phyloP scores from a whole-genome alignment of 2,797 vertebrate species.

The Helicolenus hilgendorfi region DNA sequence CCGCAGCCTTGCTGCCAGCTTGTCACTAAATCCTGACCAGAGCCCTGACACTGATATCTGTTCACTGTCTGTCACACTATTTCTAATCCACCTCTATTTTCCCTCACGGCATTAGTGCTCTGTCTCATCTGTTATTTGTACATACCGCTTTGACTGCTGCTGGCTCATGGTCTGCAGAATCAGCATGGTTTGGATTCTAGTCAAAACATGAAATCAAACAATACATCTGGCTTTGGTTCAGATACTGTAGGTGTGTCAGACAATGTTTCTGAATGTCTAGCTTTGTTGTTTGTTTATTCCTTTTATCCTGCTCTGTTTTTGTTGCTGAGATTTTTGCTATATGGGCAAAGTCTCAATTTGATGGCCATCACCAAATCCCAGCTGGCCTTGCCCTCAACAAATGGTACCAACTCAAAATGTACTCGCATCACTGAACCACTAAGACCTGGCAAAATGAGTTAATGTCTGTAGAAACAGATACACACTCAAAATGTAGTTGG shows the following conservation, averaged over 20 bases:
- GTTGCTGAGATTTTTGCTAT: background rate
- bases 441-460: background rate
- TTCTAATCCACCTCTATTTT: constrained; percentile 35
- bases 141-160: background rate
- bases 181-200: constrained; percentile 18
- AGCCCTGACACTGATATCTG: constrained; percentile 52
- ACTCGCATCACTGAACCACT: background rate
- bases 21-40: constrained; percentile 35
- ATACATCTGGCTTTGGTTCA: background rate
- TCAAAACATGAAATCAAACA: constrained; percentile 32
- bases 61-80: constrained; percentile 54
- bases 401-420: background rate
- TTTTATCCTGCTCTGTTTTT: background rate
- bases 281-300: background rate
- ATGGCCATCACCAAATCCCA: background rate
- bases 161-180: constrained; percentile 9
- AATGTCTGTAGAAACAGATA: background rate
- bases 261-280: background rate
- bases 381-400: background rate
- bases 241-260: background rate
- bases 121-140: constrained; percentile 44
- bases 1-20: constrained; percentile 25
- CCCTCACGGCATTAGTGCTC: background rate
- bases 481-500: background rate
- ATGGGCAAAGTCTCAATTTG: background rate